Conservation (phyloP, 92 coral and sea anemone species). For the Epizoanthus stellaris region DNA sequence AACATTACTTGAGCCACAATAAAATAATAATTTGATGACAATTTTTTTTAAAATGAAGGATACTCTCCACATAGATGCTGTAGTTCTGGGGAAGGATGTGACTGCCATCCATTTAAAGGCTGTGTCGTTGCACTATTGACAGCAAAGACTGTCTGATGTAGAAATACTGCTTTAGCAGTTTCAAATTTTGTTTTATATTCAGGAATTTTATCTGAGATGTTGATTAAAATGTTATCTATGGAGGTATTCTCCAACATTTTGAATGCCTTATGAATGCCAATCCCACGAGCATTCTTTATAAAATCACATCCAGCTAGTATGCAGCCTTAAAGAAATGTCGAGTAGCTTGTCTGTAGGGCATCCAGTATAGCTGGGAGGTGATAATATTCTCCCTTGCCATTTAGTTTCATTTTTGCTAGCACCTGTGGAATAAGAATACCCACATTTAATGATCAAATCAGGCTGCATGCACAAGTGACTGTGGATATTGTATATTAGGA, state of each 20-base stretch:
- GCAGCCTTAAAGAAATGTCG: background rate
- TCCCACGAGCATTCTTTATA: conserved; percentile 22
- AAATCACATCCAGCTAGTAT: conserved; percentile 33
- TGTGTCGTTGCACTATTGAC: background rate
- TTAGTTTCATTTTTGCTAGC: background rate
- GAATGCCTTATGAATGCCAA: conserved; percentile 33
- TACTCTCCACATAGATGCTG: no score
- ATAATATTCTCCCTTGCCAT: conserved; percentile 9
- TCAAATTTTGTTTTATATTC: background rate
- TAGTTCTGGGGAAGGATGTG: no score
- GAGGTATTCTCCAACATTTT: background rate
- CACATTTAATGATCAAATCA: background rate
- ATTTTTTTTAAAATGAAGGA: no score
- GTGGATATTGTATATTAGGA: no score
- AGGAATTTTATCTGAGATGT: background rate
- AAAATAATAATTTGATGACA: no score
- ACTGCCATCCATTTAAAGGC: background rate
- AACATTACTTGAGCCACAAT: no score
- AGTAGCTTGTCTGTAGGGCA: no score
- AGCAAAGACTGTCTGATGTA: conserved; percentile 35
- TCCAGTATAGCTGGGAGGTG: no score
- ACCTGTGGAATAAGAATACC: background rate
- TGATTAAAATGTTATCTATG: background rate
- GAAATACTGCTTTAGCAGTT: conserved; percentile 21
- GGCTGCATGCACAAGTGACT: no score